Percentiles rank a stretch among this genome's conserved stretches.
These are phyloP conservation scores for Athene noctua DNA, from an alignment of 2,113 vertebrate genomes.

Conservation along the genomic window DNA sequence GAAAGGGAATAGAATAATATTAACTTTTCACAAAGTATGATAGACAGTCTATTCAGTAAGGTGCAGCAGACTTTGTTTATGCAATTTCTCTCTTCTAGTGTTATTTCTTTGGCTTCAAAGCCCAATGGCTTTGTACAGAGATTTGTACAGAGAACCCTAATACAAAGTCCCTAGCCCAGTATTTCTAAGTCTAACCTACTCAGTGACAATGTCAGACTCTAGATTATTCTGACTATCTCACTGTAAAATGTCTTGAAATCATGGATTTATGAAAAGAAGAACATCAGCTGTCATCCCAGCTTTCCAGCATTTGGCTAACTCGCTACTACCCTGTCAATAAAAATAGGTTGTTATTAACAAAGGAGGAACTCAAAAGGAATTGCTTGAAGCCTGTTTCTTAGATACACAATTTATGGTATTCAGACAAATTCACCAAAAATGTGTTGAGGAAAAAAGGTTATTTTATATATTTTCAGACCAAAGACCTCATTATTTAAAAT, in stretches of 20 bases:
- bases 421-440: slow-evolving; percentile 34
- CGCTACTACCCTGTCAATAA: background rate
- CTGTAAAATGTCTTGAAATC: background rate
- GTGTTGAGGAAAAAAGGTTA: background rate
- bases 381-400: slow-evolving; percentile 23
- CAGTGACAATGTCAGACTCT: background rate
- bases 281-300: slow-evolving; percentile 9
- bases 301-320: background rate
- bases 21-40: background rate
- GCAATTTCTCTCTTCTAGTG: background rate
- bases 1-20: background rate
- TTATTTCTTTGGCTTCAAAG: background rate
- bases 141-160: background rate
- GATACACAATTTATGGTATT: slow-evolving; percentile 22
- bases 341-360: slow-evolving; percentile 19
- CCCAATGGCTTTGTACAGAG: background rate
- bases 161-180: background rate
- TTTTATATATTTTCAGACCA: slow-evolving; percentile 11
- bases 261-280: background rate
- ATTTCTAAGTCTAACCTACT: background rate
- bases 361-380: slow-evolving; percentile 47
- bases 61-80: background rate
- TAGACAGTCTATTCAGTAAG: background rate
- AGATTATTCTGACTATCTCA: background rate
- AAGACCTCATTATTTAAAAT: slow-evolving; percentile 21